A percentile compares a stretch with the other conserved stretches of the same genome.
Conservation (phyloP, 2,888 invertebrate species). For the Epirrita christyi region DNA sequence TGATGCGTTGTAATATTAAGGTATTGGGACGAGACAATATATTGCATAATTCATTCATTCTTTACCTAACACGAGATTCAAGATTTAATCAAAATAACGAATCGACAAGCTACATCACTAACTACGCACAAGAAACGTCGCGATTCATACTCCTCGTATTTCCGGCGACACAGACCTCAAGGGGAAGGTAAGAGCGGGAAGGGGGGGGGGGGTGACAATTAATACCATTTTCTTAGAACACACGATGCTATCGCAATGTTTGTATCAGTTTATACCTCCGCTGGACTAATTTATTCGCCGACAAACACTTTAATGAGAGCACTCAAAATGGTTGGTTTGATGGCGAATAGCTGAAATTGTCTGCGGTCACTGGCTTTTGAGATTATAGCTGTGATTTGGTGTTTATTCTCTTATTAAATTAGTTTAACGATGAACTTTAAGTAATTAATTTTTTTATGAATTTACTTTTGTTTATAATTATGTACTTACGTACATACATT, state of each 20-base stretch:
- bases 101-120: conserved; percentile 22
- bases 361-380: conserved; percentile 5
- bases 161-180: conserved; percentile 33
- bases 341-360: conserved; percentile 28
- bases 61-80: no score
- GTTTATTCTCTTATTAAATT: conserved; percentile 22
- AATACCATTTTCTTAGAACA: conserved; percentile 45
- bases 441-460: conserved; percentile 1
- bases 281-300: conserved; percentile 42
- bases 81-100: no score
- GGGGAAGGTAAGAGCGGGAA: not conserved
- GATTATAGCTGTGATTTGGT: conserved; percentile 12
- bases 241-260: conserved; percentile 33
- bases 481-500: no score
- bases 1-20: no score
- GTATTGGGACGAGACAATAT: no score
- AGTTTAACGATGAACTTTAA: conserved; percentile 14
- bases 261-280: conserved; percentile 28
- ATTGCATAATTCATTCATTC: no score
- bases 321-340: conserved; percentile 25
- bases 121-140: conserved; percentile 21
- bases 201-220: conserved; percentile 34
- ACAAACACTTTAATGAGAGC: conserved; percentile 29
- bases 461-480: no score
- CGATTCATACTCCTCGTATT: conserved; percentile 41